Base-by-base conservation (phyloP, 2,797 vertebrate species). In the Ctenosaura bakeri region DNA sequence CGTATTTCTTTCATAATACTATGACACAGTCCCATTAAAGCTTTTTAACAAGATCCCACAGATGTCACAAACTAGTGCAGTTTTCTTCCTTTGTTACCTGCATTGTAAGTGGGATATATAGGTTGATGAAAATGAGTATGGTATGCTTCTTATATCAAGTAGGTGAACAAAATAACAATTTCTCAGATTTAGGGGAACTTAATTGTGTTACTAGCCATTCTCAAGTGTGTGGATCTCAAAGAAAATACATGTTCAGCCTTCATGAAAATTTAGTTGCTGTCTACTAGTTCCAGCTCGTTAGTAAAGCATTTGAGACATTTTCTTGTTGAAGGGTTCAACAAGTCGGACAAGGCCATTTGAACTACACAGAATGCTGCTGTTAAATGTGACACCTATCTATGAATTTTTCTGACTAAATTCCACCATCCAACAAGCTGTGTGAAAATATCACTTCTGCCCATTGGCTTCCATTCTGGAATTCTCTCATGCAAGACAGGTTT, bases 21-120 rank as follows among this genome's bases (percentile, higher is more conserved):
- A 95, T 14, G 91, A 95, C 90, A 91, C 66, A 88, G 93, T 95
- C 95, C 92, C 93, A 91, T 96, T 96, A 97, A 97, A 97, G 96
- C 96, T 96, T 95, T 94, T 94, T 93, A 86, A 91, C 66, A 88
- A 0, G 62, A 95, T 89, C 92, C 90, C 91, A 81, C 91, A 91
- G 93, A 90, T 93, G 95, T 90, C 94, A 94, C 94, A 94, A 95
- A 86, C 92, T 35, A 96, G 89, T 81, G 83, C 89, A 91, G 89
- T 85, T 93, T 86, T 89, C 90, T 90, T 82, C 87, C 78, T 94
- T 94, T 96, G 91, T 38, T 80, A 90, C 91, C 97, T 95, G 92
- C 91, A 94, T 92, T 93, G 90, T 95, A 95, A 64, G 93, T 29
- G 87, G 89, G 89, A 93, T 94, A 91, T 92, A 95, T 82, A 93